phyloP scores from a whole-genome alignment of 2,113 vertebrate genomes.

The Oreochromis spilurus region DNA sequence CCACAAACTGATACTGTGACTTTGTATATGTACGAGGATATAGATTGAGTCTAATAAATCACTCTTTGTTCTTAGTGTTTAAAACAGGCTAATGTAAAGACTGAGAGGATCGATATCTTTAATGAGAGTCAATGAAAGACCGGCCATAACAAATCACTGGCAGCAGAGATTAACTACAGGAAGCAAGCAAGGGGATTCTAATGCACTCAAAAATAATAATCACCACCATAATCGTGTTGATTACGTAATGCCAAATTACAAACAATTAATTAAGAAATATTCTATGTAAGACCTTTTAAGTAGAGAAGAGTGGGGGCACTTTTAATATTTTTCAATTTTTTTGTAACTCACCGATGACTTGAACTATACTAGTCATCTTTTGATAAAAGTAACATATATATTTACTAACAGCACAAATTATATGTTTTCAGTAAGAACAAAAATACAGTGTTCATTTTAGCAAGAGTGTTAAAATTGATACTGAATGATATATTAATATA shows the following conservation, averaged over 20 bases:
- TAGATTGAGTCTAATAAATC: not conserved
- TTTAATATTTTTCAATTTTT: not conserved
- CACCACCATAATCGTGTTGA: not conserved
- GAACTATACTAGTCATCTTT: not conserved
- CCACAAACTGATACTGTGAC: not conserved
- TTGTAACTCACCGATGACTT: not conserved
- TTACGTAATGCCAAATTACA: not conserved
- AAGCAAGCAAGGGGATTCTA: not conserved
- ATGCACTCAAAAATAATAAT: not conserved
- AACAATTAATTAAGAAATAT: not conserved
- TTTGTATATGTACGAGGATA: not conserved
- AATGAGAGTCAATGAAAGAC: not conserved
- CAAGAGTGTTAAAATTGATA: not conserved
- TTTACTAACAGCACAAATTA: not conserved
- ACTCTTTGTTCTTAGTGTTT: not conserved
- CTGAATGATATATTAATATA: not conserved
- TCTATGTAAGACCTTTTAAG: not conserved
- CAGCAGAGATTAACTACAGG: not conserved
- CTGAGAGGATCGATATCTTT: not conserved
- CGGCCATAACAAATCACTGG: not conserved
- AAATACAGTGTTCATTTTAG: not conserved
- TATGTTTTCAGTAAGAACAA: not conserved
- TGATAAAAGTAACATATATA: not conserved
- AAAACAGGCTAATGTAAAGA: slow-evolving; percentile 8
- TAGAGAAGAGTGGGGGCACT: not conserved